Evolutionary conservation across 2,888 invertebrate species (phyloP).

Genomic region (Chrysolina haemoptera): DNA sequence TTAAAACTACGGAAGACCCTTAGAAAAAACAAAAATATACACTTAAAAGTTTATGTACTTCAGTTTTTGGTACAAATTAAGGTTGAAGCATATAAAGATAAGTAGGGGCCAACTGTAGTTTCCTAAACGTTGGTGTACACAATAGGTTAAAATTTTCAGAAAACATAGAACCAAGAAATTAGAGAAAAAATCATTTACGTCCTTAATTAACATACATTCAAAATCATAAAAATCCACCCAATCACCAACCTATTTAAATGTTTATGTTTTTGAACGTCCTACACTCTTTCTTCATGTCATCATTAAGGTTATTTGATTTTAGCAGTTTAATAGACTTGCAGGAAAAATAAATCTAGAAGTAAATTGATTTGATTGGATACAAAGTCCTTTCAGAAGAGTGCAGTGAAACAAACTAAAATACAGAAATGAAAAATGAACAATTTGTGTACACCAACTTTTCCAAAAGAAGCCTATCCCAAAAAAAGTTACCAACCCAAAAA

Average conservation of each 20-base stretch:
- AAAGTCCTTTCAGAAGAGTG: not conserved
- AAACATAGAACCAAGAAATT: not conserved
- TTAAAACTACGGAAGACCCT: too few species aligned
- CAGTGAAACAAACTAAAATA: not conserved
- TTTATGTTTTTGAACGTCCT: too few species aligned
- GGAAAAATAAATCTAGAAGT: too few species aligned
- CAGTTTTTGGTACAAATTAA: not conserved
- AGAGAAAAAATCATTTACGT: not conserved
- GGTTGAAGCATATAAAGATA: not conserved
- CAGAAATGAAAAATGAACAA: not conserved
- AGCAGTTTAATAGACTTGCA: too few species aligned
- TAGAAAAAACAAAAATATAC: too few species aligned
- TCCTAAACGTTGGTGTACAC: not conserved
- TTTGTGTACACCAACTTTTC: constrained; percentile 11
- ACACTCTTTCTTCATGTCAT: too few species aligned
- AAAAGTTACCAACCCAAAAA: constrained; percentile 29
- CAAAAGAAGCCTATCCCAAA: constrained; percentile 18
- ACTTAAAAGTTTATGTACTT: too few species aligned
- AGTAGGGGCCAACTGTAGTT: not conserved
- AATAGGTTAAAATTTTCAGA: not conserved
- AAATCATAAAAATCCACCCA: too few species aligned
- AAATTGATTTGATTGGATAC: too few species aligned
- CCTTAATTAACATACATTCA: not conserved
- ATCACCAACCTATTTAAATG: too few species aligned
- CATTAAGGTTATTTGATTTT: too few species aligned